Base-by-base conservation (phyloP, 2,113 vertebrate species). In the Progne subis region DNA sequence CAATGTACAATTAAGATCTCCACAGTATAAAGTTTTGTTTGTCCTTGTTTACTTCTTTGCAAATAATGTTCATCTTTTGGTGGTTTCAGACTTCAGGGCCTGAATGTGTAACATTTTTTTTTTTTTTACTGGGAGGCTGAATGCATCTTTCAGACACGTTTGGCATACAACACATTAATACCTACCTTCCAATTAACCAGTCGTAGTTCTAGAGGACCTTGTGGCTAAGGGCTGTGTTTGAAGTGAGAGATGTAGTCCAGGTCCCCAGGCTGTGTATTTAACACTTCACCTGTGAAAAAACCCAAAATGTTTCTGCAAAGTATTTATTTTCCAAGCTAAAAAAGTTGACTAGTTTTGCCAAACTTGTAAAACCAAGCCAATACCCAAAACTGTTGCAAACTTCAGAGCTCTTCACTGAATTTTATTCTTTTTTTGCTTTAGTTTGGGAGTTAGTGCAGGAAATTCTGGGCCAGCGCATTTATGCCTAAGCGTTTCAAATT, bases 181-280 rank as follows among this genome's bases (percentile, higher is more conserved):
- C 1, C 2, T 25, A 41, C 12, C 15, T 65, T 14, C 5, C 24
- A 8, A 3, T 82, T 61, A 74, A n/a, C 25, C 17, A 49, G 0
- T 25, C 9, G 0, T 63, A 37, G 12, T 43, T 9, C 13, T 50
- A 34, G n/a, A 78, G 11, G 21, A 53, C 7, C 4, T 53, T 41
- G 31, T 41, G 50, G 21, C 52, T 75, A 25, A 50, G 11, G 43
- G 23, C 18, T 74, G 4, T n/a, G 9, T 53, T 90, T 78, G 24
- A 78, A 84, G 43, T 47, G 24, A 74, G 6, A 24, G 26, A 52
- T 28, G 23, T 34, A 39, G 67, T n/a, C 29, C 28, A 74, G 0
- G 13, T 68, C 28, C 19, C 19, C 44, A 64, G 19, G 29, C 12
- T 70, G 18, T 41, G 15, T 49, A 34, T 83, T 91, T 60, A 55